Percentiles rank a stretch among this genome's conserved stretches.
phyloP scores from a whole-genome alignment of 2,113 vertebrate species.

The Vidua macroura region DNA sequence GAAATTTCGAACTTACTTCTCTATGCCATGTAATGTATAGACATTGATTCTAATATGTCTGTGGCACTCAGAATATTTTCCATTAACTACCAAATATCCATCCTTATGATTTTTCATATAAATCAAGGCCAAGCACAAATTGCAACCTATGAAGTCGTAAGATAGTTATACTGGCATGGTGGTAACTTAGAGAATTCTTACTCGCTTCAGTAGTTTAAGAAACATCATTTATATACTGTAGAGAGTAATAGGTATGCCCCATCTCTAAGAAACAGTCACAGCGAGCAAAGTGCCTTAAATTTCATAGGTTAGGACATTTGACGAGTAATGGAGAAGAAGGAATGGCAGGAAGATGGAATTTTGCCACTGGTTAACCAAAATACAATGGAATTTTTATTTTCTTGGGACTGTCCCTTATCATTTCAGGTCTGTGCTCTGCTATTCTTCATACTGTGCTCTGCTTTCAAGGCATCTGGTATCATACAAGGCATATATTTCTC shows the following conservation, averaged over 20 bases:
- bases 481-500: neutral
- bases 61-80: neutral
- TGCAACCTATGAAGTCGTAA: neutral
- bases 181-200: neutral
- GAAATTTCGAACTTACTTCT: neutral
- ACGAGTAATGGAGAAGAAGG: neutral
- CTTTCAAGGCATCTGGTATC: neutral
- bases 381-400: neutral
- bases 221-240: neutral
- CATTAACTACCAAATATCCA: neutral
- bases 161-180: neutral
- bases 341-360: neutral
- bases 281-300: neutral
- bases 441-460: neutral
- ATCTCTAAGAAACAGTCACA: neutral
- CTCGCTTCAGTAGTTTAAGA: neutral
- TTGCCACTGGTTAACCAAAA: neutral
- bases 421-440: neutral
- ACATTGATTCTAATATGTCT: neutral
- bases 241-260: neutral
- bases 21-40: neutral
- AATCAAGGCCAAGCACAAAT: neutral
- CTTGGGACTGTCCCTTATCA: neutral
- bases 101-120: neutral
- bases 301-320: neutral